phyloP scores from a whole-genome alignment of 1,140 invertebrate genomes.

The Drosophila watanabei region DNA sequence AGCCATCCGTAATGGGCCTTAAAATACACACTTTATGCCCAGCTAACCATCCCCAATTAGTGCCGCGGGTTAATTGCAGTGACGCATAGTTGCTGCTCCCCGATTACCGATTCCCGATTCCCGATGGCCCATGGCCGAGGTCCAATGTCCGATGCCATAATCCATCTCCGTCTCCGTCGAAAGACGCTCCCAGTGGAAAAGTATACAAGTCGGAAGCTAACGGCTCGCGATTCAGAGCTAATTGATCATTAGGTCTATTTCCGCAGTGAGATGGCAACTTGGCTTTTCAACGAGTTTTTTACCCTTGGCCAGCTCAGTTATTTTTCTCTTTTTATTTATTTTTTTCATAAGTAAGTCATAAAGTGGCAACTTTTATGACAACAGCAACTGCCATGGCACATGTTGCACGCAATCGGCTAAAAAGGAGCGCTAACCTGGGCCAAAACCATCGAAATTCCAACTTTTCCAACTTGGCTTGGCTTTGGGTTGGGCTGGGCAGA shows the following conservation, averaged over 20 bases:
- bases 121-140: neutral
- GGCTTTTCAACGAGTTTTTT: conserved; percentile 30
- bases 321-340: conserved; percentile 15
- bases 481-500: conserved; percentile 28
- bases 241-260: conserved; percentile 83
- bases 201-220: conserved; percentile 69
- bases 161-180: conserved; percentile 27
- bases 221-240: conserved; percentile 67
- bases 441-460: conserved; percentile 27
- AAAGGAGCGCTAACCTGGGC: conserved; percentile 21
- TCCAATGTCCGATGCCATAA: conserved; percentile 3
- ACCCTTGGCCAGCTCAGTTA: conserved; percentile 13
- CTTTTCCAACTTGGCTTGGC: conserved; percentile 31
- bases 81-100: conserved; percentile 62
- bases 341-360: conserved; percentile 72
- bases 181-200: conserved; percentile 40
- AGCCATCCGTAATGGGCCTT: conserved; percentile 81
- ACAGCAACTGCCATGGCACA: conserved; percentile 55
- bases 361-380: conserved; percentile 80
- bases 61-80: conserved; percentile 77
- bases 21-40: conserved; percentile 83
- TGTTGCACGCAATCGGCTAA: conserved; percentile 72
- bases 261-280: conserved; percentile 62
- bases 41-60: conserved; percentile 72
- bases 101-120: neutral